These are phyloP conservation scores for Drosophila seguyi DNA, from an alignment of 1,140 invertebrate genomes.

Conservation along the genomic window DNA sequence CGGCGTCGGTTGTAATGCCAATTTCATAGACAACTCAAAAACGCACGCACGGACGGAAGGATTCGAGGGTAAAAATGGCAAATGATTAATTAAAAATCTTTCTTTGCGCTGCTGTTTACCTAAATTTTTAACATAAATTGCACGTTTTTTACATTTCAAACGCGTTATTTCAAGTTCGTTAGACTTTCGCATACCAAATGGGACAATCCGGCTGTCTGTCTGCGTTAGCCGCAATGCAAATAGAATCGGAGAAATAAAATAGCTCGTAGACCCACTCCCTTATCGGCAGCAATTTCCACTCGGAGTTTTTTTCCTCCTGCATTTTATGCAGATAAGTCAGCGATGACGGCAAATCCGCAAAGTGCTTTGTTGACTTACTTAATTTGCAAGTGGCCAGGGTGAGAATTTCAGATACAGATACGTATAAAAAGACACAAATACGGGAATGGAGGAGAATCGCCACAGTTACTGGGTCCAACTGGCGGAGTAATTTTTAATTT, in stretches of 20 bases:
- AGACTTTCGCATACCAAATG: conserved; percentile 81
- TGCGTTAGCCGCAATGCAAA: conserved; percentile 74
- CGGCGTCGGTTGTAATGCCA: conserved; percentile 71
- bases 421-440: background rate
- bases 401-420: conserved; percentile 11
- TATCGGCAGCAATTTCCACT: conserved; percentile 55
- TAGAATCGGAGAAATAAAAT: conserved; percentile 65
- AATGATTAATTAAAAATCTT: conserved; percentile 79
- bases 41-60: background rate
- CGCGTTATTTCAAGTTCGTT: conserved; percentile 85
- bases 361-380: conserved; percentile 84
- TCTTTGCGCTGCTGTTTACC: conserved; percentile 58
- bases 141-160: conserved; percentile 85
- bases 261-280: conserved; percentile 31
- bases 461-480: conserved; percentile 11
- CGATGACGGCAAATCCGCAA: conserved; percentile 74
- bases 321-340: conserved; percentile 76
- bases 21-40: conserved; percentile 83
- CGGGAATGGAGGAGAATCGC: conserved; percentile 2
- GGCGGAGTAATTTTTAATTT: conserved; percentile 71
- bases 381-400: conserved; percentile 72
- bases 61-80: conserved; percentile 50
- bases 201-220: conserved; percentile 46
- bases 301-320: conserved; percentile 19
- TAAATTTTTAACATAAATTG: conserved; percentile 83